These are phyloP conservation scores for Brachionus rotundiformis DNA, from an alignment of 1,140 invertebrate species.

Conservation along the genomic window DNA sequence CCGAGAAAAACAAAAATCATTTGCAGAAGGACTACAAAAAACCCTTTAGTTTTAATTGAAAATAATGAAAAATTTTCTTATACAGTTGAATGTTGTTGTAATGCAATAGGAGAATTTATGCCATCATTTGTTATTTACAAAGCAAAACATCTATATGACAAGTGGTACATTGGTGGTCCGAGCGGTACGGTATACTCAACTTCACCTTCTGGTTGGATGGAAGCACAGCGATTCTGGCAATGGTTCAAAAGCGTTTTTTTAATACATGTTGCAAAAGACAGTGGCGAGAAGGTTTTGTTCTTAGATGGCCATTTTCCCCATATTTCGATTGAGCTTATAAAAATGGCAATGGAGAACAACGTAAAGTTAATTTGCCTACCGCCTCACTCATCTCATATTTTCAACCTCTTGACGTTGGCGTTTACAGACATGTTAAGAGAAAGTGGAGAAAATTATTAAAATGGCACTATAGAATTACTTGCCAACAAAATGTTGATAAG, in stretches of 20 bases:
- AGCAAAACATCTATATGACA: not conserved
- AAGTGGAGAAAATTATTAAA: not conserved
- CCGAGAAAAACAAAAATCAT: not conserved
- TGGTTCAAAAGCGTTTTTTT: not conserved
- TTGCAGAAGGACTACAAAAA: not conserved
- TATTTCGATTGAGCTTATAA: not conserved
- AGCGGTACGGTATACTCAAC: not conserved
- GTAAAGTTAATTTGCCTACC: not conserved
- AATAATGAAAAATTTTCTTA: not conserved
- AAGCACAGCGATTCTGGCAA: not conserved
- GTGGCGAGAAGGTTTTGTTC: not conserved
- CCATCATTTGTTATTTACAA: not conserved
- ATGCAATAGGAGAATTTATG: not conserved
- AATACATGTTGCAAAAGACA: not conserved
- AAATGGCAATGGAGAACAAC: not conserved
- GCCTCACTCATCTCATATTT: not conserved
- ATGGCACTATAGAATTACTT: not conserved
- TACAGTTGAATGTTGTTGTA: not conserved
- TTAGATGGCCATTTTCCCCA: not conserved
- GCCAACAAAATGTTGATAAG: not conserved
- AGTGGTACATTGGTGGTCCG: not conserved
- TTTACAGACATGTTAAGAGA: not conserved
- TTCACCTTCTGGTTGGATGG: not conserved
- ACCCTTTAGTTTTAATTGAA: not conserved
- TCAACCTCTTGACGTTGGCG: not conserved